Percentiles rank a stretch among this genome's conserved stretches.
Conservation (phyloP, 2,113 vertebrate species). For the Cinclus mexicanus region DNA sequence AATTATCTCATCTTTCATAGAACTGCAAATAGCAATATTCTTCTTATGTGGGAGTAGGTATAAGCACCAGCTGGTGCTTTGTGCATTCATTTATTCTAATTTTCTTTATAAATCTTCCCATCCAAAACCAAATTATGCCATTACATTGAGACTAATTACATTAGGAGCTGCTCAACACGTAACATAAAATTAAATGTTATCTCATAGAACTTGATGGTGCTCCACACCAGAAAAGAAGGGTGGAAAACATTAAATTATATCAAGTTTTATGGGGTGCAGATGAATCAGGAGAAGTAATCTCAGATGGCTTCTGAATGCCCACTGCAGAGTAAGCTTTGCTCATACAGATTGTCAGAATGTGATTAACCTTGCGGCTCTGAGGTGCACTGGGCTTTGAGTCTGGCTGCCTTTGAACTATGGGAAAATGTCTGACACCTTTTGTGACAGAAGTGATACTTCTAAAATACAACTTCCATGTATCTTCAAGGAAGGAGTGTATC, state of each 20-base stretch:
- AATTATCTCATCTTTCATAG: constrained; percentile 65
- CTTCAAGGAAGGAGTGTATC: not conserved
- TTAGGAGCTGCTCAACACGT: constrained; percentile 37
- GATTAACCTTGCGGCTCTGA: not conserved
- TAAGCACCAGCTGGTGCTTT: constrained; percentile 68
- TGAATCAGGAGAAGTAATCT: not conserved
- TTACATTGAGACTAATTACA: constrained; percentile 61
- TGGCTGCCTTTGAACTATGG: not conserved
- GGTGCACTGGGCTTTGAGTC: not conserved
- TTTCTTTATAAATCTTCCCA: constrained; percentile 64
- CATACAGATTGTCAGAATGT: not conserved
- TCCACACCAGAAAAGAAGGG: constrained; percentile 16
- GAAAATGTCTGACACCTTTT: not conserved
- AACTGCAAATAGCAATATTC: constrained; percentile 64
- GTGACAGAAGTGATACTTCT: not conserved
- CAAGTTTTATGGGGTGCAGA: not conserved
- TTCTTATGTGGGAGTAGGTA: constrained; percentile 60
- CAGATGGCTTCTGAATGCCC: not conserved
- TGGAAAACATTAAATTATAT: constrained; percentile 23
- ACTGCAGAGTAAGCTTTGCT: not conserved
- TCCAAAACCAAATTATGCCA: constrained; percentile 52
- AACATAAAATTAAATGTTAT: constrained; percentile 52
- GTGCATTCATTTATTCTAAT: constrained; percentile 63
- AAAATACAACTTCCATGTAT: accelerated
- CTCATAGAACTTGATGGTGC: constrained; percentile 11